Percentiles rank a stretch among this genome's conserved stretches.
Conservation (phyloP, 2,888 invertebrate species). For the Torymus aiolomorphi region DNA sequence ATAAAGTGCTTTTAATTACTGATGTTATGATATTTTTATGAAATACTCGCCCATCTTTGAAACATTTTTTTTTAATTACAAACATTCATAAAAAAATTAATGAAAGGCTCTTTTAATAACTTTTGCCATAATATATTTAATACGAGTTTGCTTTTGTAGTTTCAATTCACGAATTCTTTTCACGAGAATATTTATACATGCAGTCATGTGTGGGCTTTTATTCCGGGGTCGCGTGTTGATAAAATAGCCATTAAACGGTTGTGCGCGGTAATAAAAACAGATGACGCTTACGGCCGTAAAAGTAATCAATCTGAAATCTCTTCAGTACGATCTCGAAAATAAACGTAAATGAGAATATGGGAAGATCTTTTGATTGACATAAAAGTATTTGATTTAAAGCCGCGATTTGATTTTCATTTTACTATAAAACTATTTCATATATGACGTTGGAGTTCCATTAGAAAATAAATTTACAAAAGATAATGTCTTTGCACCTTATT, state of each 20-base stretch:
- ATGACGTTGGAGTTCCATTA: too few species aligned
- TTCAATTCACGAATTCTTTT: too few species aligned
- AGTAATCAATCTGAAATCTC: conserved; percentile 34
- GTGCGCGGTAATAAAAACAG: conserved; percentile 29
- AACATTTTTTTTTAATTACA: too few species aligned
- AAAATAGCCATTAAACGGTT: conserved; percentile 30
- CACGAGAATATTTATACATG: too few species aligned
- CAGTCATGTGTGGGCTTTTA: too few species aligned
- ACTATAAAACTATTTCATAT: not conserved
- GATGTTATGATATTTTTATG: too few species aligned
- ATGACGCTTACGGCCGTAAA: conserved; percentile 22
- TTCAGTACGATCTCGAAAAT: conserved; percentile 5
- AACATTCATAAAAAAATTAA: not conserved
- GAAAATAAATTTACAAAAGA: too few species aligned
- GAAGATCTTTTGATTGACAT: not conserved
- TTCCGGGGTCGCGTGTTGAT: conserved; percentile 7
- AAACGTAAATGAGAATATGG: conserved; percentile 1
- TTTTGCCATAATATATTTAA: too few species aligned
- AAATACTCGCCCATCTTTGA: too few species aligned
- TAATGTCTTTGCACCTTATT: too few species aligned
- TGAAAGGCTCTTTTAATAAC: not conserved
- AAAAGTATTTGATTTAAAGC: not conserved
- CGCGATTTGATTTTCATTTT: not conserved
- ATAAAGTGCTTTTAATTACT: too few species aligned
- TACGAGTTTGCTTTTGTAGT: too few species aligned